phyloP scores from a whole-genome alignment of 1,140 invertebrate genomes.

The Drosophila punjabiensis region DNA sequence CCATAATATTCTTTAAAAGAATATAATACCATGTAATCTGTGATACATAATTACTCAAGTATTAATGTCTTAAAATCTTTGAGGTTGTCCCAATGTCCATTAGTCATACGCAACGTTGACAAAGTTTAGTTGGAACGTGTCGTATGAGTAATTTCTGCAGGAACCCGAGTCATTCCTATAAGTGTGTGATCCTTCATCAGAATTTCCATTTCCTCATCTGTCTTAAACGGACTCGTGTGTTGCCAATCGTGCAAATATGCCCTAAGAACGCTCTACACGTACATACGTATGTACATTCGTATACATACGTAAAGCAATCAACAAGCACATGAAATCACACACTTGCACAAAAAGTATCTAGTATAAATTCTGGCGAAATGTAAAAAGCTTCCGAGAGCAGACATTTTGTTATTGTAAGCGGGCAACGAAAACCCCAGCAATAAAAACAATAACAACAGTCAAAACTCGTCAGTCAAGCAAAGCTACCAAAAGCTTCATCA shows the following conservation, averaged over 20 bases:
- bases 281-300: neutral
- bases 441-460: constrained; percentile 35
- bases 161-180: constrained; percentile 1
- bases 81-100: neutral
- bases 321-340: constrained; percentile 41
- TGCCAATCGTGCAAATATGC: constrained; percentile 57
- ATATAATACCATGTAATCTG: neutral
- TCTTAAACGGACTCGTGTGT: constrained; percentile 18
- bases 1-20: neutral
- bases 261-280: constrained; percentile 36
- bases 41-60: neutral
- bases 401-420: constrained; percentile 68
- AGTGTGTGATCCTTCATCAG: constrained; percentile 13
- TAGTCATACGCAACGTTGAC: constrained; percentile 35
- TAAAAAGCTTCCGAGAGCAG: constrained; percentile 65
- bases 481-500: constrained; percentile 56
- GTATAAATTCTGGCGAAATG: constrained; percentile 80
- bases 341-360: constrained; percentile 44
- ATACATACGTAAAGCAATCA: constrained; percentile 28
- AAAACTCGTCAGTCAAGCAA: constrained; percentile 59
- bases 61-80: neutral
- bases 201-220: constrained; percentile 35
- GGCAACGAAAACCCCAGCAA: constrained; percentile 47
- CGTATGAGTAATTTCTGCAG: constrained; percentile 18
- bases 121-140: neutral